These are phyloP conservation scores for Rousettus leschenaultii DNA, from an alignment of 2,113 vertebrate genomes.

Conservation along the genomic window DNA sequence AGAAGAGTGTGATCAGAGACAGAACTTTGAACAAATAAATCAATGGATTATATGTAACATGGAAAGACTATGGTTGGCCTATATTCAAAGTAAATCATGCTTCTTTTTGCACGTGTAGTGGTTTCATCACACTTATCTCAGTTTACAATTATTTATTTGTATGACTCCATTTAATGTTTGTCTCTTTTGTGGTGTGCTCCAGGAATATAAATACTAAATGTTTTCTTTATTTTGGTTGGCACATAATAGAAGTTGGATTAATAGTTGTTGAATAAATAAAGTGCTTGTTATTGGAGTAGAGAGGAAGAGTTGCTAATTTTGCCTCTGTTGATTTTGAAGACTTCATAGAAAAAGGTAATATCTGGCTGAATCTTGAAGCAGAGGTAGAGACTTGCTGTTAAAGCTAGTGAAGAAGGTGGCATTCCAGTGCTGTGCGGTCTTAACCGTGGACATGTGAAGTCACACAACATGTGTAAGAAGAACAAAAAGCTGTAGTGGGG, in stretches of 20 bases:
- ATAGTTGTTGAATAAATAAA: not conserved
- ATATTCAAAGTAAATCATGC: not conserved
- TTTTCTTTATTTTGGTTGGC: not conserved
- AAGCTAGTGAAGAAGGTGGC: not conserved
- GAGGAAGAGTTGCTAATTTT: not conserved
- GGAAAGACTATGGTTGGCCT: not conserved
- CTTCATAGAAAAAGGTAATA: not conserved
- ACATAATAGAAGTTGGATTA: not conserved
- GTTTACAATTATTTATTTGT: conserved; percentile 18
- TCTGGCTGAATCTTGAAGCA: not conserved
- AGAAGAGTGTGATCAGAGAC: not conserved
- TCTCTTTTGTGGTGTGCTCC: conserved; percentile 3
- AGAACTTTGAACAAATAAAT: not conserved
- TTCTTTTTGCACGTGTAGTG: not conserved
- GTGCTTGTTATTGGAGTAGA: not conserved
- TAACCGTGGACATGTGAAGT: not conserved
- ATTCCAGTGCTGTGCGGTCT: not conserved
- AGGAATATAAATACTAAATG: not conserved
- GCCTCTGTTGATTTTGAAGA: not conserved
- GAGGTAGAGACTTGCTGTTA: not conserved
- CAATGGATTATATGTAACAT: not conserved
- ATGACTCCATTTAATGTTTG: conserved; percentile 17
- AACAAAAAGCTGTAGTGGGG: not conserved
- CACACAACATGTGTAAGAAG: not conserved
- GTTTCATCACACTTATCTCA: not conserved